phyloP scores from a whole-genome alignment of 2,888 invertebrate genomes.

The Agrilus cyanescens region DNA sequence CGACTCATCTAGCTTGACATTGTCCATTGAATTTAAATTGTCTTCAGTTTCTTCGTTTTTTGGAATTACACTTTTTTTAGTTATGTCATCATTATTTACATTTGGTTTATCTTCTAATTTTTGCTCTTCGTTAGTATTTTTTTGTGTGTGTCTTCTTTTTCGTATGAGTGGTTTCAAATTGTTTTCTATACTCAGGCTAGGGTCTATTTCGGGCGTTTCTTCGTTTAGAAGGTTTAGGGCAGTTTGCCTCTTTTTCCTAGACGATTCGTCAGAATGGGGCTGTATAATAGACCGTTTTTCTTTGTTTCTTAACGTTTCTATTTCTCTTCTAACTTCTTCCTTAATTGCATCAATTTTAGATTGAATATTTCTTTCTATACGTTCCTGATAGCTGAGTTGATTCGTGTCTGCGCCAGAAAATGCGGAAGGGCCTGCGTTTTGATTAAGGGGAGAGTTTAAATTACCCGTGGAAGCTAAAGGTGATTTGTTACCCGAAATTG shows the following conservation, averaged over 20 bases:
- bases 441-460: constrained; percentile 8
- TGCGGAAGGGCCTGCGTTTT: constrained; percentile 1
- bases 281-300: constrained; percentile 1
- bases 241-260: constrained; percentile 22
- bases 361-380: constrained; percentile 30
- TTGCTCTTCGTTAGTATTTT: constrained; percentile 2
- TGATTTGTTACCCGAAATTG: constrained; percentile 24
- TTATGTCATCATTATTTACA: background rate
- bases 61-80: background rate
- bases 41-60: background rate
- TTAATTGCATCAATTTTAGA: constrained; percentile 31
- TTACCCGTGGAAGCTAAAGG: constrained; percentile 17
- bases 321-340: constrained; percentile 32
- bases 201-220: constrained; percentile 27
- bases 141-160: constrained; percentile 18
- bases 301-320: constrained; percentile 19
- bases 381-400: constrained; percentile 21
- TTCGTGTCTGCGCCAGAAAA: constrained; percentile 12
- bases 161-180: constrained; percentile 23
- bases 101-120: background rate
- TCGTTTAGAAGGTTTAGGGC: constrained; percentile 23
- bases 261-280: constrained; percentile 5
- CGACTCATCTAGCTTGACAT: too few relatives aligned
- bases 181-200: constrained; percentile 20
- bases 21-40: too few relatives aligned